Evolutionary conservation across 1,140 invertebrate species (phyloP).

Genomic region (Drosophila melanica): DNA sequence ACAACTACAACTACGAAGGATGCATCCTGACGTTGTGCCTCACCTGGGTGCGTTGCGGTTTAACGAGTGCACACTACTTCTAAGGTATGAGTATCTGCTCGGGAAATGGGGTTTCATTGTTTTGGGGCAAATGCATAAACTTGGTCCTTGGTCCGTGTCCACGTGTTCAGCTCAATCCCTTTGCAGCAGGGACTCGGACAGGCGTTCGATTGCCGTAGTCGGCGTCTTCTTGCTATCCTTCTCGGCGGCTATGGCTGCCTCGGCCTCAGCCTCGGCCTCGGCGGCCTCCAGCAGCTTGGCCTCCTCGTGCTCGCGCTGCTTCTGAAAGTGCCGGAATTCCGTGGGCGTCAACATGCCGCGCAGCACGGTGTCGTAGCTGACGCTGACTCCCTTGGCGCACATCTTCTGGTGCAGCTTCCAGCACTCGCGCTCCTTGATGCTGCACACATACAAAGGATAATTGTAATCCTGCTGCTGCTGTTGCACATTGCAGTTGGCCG

Average conservation of each 20-base stretch:
- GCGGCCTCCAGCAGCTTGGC: slow-evolving; percentile 65
- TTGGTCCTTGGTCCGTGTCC: slow-evolving; percentile 12
- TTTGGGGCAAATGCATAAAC: slow-evolving; percentile 57
- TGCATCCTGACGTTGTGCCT: slow-evolving; percentile 18
- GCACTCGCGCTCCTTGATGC: slow-evolving; percentile 87
- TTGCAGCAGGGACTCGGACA: slow-evolving; percentile 69
- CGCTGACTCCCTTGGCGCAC: slow-evolving; percentile 88
- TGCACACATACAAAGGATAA: slow-evolving; percentile 78
- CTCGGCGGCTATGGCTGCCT: slow-evolving; percentile 45
- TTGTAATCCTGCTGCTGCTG: slow-evolving; percentile 59
- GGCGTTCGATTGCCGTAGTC: slow-evolving; percentile 69
- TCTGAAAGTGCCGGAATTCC: slow-evolving; percentile 87
- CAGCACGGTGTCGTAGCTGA: slow-evolving; percentile 88
- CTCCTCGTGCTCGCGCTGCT: slow-evolving; percentile 82
- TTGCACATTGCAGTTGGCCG: slow-evolving; percentile 60
- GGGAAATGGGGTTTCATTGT: background rate
- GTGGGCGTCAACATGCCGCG: slow-evolving; percentile 89
- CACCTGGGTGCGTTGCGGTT: slow-evolving; percentile 28
- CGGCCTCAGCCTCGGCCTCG: slow-evolving; percentile 61
- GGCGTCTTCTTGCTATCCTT: slow-evolving; percentile 57
- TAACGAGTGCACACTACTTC: slow-evolving; percentile 37
- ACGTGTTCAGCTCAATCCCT: slow-evolving; percentile 37
- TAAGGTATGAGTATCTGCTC: slow-evolving; percentile 2
- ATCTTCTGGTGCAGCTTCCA: slow-evolving; percentile 89
- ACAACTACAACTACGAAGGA: slow-evolving; percentile 23